Percentiles rank a stretch among this genome's conserved stretches.
Evolutionary conservation across 2,888 invertebrate species (phyloP).

Genomic region (Nasonovia ribisnigri): DNA sequence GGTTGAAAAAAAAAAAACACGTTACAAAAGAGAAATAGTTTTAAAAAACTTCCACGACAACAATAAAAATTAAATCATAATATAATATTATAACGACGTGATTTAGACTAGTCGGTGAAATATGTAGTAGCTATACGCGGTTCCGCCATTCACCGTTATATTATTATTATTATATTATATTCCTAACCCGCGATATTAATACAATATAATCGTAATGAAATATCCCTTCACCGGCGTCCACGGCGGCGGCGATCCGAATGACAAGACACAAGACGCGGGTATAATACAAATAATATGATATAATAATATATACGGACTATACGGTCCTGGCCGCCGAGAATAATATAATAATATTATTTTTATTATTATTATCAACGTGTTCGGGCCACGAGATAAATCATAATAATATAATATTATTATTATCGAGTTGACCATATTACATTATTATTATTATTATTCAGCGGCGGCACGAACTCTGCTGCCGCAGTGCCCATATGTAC

Average conservation of each 20-base stretch:
- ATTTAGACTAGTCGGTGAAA: background rate
- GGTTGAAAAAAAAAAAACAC: background rate
- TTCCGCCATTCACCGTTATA: slow-evolving; percentile 15
- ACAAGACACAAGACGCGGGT: background rate
- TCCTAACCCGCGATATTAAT: background rate
- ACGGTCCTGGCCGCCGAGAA: background rate
- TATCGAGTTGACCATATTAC: slow-evolving; percentile 7
- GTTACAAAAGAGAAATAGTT: background rate
- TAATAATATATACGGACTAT: background rate
- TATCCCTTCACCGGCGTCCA: slow-evolving; percentile 25
- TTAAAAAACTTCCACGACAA: background rate
- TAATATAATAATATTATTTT: background rate
- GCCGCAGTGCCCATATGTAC: background rate
- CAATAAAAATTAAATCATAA: slow-evolving; percentile 7
- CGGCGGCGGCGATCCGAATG: background rate
- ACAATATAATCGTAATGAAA: background rate
- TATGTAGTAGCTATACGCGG: background rate
- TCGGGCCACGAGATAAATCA: background rate
- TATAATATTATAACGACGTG: background rate
- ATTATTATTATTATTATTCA: slow-evolving; percentile 7
- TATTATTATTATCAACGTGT: background rate
- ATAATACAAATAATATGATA: background rate
- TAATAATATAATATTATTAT: slow-evolving; percentile 5
- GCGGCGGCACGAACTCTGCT: background rate
- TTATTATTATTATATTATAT: slow-evolving; percentile 12